These are phyloP conservation scores for Cirrhinus mrigala DNA, from an alignment of 2,797 vertebrate species.

Conservation along the genomic window DNA sequence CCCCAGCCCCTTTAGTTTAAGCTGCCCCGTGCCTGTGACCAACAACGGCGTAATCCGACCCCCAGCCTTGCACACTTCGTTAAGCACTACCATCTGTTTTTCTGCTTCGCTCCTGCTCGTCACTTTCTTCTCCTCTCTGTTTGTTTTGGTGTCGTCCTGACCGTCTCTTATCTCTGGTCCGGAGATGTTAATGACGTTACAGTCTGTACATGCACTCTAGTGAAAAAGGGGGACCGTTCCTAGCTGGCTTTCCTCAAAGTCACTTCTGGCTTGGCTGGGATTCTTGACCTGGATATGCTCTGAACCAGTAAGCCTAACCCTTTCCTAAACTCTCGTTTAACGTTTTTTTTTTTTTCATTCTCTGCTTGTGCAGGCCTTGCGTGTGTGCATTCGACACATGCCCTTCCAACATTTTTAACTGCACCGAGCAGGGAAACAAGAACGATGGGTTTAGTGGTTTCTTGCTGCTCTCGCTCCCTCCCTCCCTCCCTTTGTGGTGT, in stretches of 20 bases:
- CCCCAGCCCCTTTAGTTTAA: conserved; percentile 35
- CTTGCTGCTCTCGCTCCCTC: conserved; percentile 42
- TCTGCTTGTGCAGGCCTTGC: conserved; percentile 28
- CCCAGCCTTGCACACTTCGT: conserved; percentile 50
- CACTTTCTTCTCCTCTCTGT: conserved; percentile 27
- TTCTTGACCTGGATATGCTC: conserved; percentile 56
- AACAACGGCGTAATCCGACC: conserved; percentile 52
- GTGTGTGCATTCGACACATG: conserved; percentile 27
- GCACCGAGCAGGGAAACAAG: conserved; percentile 40
- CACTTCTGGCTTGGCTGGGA: conserved; percentile 21
- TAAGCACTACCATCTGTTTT: conserved; percentile 65
- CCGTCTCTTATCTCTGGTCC: conserved; percentile 22
- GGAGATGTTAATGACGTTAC: conserved; percentile 22
- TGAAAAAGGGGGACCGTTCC: conserved; percentile 28
- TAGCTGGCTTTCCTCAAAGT: conserved; percentile 49
- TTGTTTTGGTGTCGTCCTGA: conserved; percentile 33
- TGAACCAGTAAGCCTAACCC: conserved; percentile 54
- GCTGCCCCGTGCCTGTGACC: conserved; percentile 35
- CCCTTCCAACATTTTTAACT: conserved; percentile 37
- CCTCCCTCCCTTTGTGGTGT: conserved; percentile 54
- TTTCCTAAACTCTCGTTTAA: background rate
- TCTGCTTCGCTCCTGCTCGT: conserved; percentile 32
- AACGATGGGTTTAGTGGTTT: conserved; percentile 57
- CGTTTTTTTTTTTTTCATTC: background rate
- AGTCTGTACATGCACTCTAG: conserved; percentile 40